phyloP scores from a whole-genome alignment of 2,888 invertebrate genomes.

The Synanthedon formicaeformis region DNA sequence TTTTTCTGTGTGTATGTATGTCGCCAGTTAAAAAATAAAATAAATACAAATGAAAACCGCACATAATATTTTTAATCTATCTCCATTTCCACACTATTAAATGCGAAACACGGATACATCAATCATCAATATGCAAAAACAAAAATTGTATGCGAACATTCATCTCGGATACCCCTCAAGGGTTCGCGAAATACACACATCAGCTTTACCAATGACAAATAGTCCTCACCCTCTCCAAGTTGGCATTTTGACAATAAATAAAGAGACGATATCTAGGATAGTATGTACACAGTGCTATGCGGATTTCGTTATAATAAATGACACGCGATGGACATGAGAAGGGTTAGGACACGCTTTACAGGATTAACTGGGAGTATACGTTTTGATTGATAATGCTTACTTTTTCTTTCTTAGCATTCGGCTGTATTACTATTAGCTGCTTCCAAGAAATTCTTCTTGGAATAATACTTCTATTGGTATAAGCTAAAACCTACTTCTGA shows the following conservation, averaged over 20 bases:
- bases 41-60: too few relatives aligned
- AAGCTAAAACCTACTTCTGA: too few relatives aligned
- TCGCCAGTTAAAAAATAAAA: too few relatives aligned
- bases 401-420: too few relatives aligned
- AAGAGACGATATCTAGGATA: constrained; percentile 53
- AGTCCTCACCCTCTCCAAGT: constrained; percentile 47
- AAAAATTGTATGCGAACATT: constrained; percentile 9
- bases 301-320: constrained; percentile 63
- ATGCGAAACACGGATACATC: not conserved
- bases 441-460: too few relatives aligned
- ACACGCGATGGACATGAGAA: constrained; percentile 57
- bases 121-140: not conserved
- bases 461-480: too few relatives aligned
- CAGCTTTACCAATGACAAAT: constrained; percentile 66
- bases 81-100: not conserved
- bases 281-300: constrained; percentile 10
- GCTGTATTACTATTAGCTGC: too few relatives aligned
- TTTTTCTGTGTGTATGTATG: too few relatives aligned
- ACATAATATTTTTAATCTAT: too few relatives aligned
- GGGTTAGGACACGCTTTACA: constrained; percentile 39
- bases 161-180: constrained; percentile 29
- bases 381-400: constrained; percentile 37
- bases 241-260: constrained; percentile 68
- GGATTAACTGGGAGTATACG: constrained; percentile 23
- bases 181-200: constrained; percentile 32